A percentile compares a stretch with the other conserved stretches of the same genome.
These are phyloP conservation scores for Manduca sexta DNA, from an alignment of 1,140 invertebrate species.

Conservation along the genomic window DNA sequence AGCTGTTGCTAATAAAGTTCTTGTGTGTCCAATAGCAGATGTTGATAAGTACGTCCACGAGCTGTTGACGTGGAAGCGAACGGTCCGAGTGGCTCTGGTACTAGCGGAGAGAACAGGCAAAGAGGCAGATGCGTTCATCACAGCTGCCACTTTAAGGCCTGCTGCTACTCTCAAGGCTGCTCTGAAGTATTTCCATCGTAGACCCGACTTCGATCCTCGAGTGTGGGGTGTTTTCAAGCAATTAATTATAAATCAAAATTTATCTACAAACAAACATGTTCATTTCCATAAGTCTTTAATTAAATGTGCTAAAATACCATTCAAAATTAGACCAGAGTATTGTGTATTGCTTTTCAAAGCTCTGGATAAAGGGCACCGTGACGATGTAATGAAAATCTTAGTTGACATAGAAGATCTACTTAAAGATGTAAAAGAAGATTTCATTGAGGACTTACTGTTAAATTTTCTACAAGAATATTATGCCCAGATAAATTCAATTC, in stretches of 20 bases:
- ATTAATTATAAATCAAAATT: constrained; percentile 14
- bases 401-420: constrained; percentile 28
- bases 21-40: not conserved
- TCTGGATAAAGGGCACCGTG: constrained; percentile 13
- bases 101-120: constrained; percentile 20
- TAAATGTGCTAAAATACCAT: constrained; percentile 15
- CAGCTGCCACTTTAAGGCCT: constrained; percentile 16
- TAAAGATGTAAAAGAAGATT: constrained; percentile 20
- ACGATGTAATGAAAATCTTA: constrained; percentile 19
- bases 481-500: constrained; percentile 3
- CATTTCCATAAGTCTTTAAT: constrained; percentile 6
- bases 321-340: constrained; percentile 30
- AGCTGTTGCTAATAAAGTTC: constrained; percentile 11
- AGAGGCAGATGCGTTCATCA: constrained; percentile 15
- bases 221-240: constrained; percentile 30
- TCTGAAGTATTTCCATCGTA: constrained; percentile 7
- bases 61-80: constrained; percentile 24
- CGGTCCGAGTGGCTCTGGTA: constrained; percentile 18
- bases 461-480: constrained; percentile 6
- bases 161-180: constrained; percentile 24
- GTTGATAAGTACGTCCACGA: constrained; percentile 16
- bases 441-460: constrained; percentile 11
- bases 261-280: not conserved
- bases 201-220: constrained; percentile 11
- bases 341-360: constrained; percentile 22